Percentiles rank a stretch among this genome's conserved stretches.
Conservation (phyloP, 1,140 invertebrate genomes). For the Prorops nasuta region DNA sequence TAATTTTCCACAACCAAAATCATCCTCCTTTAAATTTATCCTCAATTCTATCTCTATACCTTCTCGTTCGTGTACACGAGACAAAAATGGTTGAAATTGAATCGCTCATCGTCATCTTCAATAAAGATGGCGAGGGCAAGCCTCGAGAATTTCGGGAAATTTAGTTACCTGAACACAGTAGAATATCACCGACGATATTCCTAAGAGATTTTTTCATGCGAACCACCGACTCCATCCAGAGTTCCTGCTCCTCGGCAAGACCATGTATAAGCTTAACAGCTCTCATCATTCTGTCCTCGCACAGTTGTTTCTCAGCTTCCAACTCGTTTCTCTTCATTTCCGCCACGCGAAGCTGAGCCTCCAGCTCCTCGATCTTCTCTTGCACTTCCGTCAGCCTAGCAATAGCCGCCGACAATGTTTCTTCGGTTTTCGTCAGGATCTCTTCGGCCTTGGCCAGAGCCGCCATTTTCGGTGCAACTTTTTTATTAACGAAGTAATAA, state of each 20-base stretch:
- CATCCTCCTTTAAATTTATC: no score
- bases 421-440: slow-evolving; percentile 64
- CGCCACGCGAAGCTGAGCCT: slow-evolving; percentile 63
- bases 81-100: no score
- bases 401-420: slow-evolving; percentile 60
- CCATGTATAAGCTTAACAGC: slow-evolving; percentile 71
- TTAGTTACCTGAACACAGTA: slow-evolving; percentile 55
- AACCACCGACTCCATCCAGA: slow-evolving; percentile 68
- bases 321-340: slow-evolving; percentile 66
- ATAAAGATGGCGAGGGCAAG: no score
- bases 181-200: slow-evolving; percentile 66
- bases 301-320: slow-evolving; percentile 74
- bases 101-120: no score
- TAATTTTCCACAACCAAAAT: neutral
- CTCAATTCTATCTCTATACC: no score
- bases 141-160: neutral
- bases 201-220: slow-evolving; percentile 62
- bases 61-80: no score
- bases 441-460: slow-evolving; percentile 62
- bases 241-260: slow-evolving; percentile 59
- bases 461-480: slow-evolving; percentile 63
- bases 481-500: slow-evolving; percentile 61
- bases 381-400: slow-evolving; percentile 61
- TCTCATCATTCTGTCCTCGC: slow-evolving; percentile 73
- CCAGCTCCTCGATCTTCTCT: slow-evolving; percentile 64